Evolutionary conservation across 2,113 vertebrate species (phyloP), one percentile per base, ranked within the genome.

Genomic region (Cromileptes altivelis): DNA sequence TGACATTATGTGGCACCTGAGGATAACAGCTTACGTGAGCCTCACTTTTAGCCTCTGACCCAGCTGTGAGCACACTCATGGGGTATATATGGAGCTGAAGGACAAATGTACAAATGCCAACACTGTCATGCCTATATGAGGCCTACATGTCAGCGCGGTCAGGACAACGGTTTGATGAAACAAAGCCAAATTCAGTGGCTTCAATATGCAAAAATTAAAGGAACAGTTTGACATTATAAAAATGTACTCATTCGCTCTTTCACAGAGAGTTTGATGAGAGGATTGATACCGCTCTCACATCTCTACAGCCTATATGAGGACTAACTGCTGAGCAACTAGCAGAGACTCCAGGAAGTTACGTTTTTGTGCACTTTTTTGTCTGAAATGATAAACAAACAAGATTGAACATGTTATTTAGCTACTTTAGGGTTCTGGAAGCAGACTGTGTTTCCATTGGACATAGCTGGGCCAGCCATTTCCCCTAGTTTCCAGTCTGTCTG

Each of bases 51-150:
- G 70, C 42, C 33, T 25, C 15, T 64, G 69, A 75, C 81, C 21
- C 62, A 50, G n/a, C 42, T 21, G 10, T 5, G 11, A 49, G 33
- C 10, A 70, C 45, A 65, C 49, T 42, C n/a, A 50, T n/a, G 23
- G 45, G 2, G 7, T 84, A 47, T 49, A 78, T 62, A 45, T 74
- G 72, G 58, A 70, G 52, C 52, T 70, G 68, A 76, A 79, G 72
- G 70, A 80, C 74, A 67, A 73, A 88, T 18, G 47, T 53, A 30
- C 45, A n/a, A 52, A 84, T 70, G 86, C 23, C 71, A 69, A 37
- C 47, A 68, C 57, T 62, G 55, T n/a, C 63, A 30, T 62, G 27
- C 25, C 53, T 27, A 19, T 64, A 58, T 55, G 71, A 79, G 63
- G 62, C 53, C 21, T 14, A 52, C 25, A 49, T 18, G 45, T 25